A percentile compares a stretch with the other conserved stretches of the same genome.
phyloP scores from a whole-genome alignment of 2,797 vertebrate species.

The Poecilia velifera region DNA sequence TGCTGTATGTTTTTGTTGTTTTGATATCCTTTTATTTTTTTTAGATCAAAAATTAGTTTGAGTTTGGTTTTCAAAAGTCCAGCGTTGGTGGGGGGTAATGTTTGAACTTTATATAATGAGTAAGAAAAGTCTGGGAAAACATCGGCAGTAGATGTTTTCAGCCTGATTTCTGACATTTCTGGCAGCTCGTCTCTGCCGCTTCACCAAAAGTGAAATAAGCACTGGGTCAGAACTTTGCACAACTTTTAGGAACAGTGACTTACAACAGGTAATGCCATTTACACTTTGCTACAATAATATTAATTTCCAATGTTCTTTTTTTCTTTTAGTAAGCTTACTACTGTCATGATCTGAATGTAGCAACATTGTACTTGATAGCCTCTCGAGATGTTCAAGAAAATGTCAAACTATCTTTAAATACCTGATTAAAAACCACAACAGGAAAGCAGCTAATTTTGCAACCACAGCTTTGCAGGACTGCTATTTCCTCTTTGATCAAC shows the following conservation, averaged over 20 bases:
- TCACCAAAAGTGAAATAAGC: constrained; percentile 25
- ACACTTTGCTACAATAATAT: neutral
- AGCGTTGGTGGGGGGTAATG: neutral
- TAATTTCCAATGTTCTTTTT: neutral
- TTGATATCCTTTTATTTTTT: constrained; percentile 1
- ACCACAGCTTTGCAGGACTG: constrained; percentile 14
- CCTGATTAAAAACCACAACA: constrained; percentile 17
- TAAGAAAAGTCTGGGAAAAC: constrained; percentile 30
- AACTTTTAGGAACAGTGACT: constrained; percentile 15
- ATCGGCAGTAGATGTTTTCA: constrained; percentile 35
- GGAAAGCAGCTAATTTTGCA: constrained; percentile 28
- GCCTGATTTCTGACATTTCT: constrained; percentile 48
- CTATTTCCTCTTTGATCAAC: constrained; percentile 24
- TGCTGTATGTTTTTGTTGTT: constrained; percentile 6
- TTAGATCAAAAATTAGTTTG: neutral
- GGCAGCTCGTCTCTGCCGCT: constrained; percentile 11
- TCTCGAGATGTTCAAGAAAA: neutral
- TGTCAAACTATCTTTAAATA: neutral
- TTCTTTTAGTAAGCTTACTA: neutral
- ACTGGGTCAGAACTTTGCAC: constrained; percentile 9
- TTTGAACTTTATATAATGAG: constrained; percentile 24
- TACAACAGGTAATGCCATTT: constrained; percentile 11
- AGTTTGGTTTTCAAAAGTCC: constrained; percentile 4
- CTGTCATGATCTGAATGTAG: neutral
- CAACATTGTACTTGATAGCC: neutral